Conservation (phyloP, 2,888 invertebrate genomes). For the Tryphoninae sp. region DNA sequence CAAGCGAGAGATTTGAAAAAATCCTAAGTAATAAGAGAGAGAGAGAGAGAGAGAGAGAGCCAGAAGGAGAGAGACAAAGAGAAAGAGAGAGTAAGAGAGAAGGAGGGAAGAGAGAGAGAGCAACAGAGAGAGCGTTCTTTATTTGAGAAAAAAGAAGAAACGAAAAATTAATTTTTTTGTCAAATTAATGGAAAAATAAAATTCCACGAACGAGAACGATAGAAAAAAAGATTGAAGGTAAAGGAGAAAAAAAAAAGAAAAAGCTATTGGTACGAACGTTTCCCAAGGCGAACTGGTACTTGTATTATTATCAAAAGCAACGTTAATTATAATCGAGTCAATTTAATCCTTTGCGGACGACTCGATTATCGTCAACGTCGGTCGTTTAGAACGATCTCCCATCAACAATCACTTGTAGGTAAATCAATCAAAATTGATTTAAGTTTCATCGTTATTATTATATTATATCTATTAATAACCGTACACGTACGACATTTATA, state of each 20-base stretch:
- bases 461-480: constrained; percentile 38
- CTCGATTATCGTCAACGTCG: constrained; percentile 20
- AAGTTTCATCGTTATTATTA: constrained; percentile 68
- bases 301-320: constrained; percentile 55
- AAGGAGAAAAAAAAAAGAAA: constrained; percentile 11
- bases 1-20: constrained; percentile 15
- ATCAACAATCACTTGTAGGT: constrained; percentile 59
- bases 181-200: constrained; percentile 21
- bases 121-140: constrained; percentile 20
- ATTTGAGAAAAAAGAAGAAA: constrained; percentile 1
- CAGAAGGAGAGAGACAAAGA: not conserved
- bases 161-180: constrained; percentile 22
- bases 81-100: too few relatives aligned
- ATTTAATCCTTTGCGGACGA: constrained; percentile 14
- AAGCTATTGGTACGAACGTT: constrained; percentile 20
- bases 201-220: constrained; percentile 32
- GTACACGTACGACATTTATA: constrained; percentile 31
- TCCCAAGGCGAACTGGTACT: constrained; percentile 52
- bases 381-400: constrained; percentile 59
- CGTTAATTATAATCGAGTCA: constrained; percentile 31
- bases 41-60: constrained; percentile 26
- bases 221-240: not conserved
- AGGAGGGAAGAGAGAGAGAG: too few relatives aligned
- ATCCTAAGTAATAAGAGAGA: constrained; percentile 33
- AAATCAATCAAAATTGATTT: constrained; percentile 79